phyloP scores from a whole-genome alignment of 2,888 invertebrate species.

The Brachyopa scutellaris region DNA sequence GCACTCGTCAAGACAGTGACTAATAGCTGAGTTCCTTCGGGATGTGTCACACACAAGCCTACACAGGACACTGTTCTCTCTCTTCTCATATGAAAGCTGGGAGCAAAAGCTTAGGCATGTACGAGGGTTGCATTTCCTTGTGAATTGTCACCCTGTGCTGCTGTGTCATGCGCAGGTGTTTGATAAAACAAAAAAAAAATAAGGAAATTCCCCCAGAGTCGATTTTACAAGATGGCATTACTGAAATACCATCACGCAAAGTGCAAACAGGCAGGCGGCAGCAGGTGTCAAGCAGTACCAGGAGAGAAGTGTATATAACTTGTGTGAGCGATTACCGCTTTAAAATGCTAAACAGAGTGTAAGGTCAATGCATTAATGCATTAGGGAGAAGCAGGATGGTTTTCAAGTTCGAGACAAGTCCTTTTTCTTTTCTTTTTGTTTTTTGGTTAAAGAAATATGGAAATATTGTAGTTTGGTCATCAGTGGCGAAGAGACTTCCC shows the following conservation, averaged over 20 bases:
- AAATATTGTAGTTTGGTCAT: no score
- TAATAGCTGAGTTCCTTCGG: constrained; percentile 49
- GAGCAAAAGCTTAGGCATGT: constrained; percentile 40
- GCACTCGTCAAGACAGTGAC: constrained; percentile 60
- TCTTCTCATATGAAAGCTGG: constrained; percentile 15
- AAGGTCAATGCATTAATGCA: constrained; percentile 70
- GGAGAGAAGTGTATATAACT: constrained; percentile 47
- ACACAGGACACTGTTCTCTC: constrained; percentile 36
- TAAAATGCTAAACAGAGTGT: constrained; percentile 62
- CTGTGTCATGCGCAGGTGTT: constrained; percentile 50
- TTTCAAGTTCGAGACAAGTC: constrained; percentile 16
- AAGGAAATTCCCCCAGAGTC: constrained; percentile 30
- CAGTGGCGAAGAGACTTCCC: no score
- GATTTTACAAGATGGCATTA: constrained; percentile 40
- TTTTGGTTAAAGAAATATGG: background rate
- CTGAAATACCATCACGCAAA: constrained; percentile 62
- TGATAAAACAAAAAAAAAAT: background rate
- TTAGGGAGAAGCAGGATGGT: constrained; percentile 36
- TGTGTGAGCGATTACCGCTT: constrained; percentile 42
- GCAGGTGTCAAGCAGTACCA: constrained; percentile 65
- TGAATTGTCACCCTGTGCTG: constrained; percentile 49
- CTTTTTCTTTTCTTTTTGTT: no score
- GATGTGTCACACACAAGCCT: constrained; percentile 51
- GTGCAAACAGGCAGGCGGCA: constrained; percentile 51
- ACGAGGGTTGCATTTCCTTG: constrained; percentile 10